These are phyloP conservation scores for Melipona bicolor DNA, from an alignment of 2,888 invertebrate genomes.

Conservation along the genomic window DNA sequence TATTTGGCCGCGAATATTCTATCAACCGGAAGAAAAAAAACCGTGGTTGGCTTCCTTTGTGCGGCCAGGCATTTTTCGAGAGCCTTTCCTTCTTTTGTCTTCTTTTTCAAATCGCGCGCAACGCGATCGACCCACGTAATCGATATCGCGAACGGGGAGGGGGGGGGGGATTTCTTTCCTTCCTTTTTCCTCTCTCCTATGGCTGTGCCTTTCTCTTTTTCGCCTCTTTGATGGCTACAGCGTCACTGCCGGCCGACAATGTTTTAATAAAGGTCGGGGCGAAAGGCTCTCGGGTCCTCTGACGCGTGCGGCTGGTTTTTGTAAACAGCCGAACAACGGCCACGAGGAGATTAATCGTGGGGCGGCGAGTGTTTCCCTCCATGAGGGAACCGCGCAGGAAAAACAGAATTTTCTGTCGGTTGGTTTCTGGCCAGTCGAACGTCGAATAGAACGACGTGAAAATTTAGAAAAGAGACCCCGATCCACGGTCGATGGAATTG, in stretches of 20 bases:
- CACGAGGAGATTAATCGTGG: slow-evolving; percentile 15
- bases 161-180: background rate
- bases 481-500: slow-evolving; percentile 2
- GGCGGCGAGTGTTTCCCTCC: background rate
- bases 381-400: background rate
- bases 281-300: slow-evolving; percentile 1
- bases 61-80: background rate
- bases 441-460: background rate
- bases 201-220: background rate
- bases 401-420: background rate
- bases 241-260: background rate
- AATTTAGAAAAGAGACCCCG: background rate
- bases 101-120: slow-evolving; percentile 15
- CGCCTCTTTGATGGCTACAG: background rate
- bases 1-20: slow-evolving; percentile 44
- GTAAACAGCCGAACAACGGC: slow-evolving; percentile 5
- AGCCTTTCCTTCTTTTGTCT: background rate
- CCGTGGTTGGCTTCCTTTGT: background rate
- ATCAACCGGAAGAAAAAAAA: slow-evolving; percentile 24
- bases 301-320: slow-evolving; percentile 22
- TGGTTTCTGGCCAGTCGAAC: no score
- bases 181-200: no score
- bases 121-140: background rate
- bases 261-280: slow-evolving; percentile 29
- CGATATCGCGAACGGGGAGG: slow-evolving; percentile 16